Conservation (phyloP, 2,888 invertebrate genomes). For the Graphium colonna region DNA sequence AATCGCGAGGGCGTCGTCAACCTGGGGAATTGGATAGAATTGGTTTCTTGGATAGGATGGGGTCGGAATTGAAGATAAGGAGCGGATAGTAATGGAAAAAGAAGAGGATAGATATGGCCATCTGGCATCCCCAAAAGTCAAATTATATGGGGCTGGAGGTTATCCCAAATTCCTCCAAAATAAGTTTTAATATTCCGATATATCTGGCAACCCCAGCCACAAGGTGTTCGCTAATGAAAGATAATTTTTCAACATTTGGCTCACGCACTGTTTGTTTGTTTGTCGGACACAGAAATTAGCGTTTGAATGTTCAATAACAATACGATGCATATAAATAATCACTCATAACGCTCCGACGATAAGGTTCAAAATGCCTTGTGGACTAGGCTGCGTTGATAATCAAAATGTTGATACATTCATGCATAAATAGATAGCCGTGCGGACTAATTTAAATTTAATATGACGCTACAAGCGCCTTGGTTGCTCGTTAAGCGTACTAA, state of each 20-base stretch:
- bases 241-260: constrained; percentile 13
- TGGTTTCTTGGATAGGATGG: too few species aligned
- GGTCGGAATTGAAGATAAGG: too few species aligned
- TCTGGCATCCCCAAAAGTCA: too few species aligned
- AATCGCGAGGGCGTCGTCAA: too few species aligned
- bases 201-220: background rate
- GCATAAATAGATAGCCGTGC: background rate
- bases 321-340: too few species aligned
- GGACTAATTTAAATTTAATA: background rate
- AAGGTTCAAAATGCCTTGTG: background rate
- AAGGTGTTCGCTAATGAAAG: constrained; percentile 7
- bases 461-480: background rate
- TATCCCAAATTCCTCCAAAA: too few species aligned
- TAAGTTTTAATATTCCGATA: too few species aligned
- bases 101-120: too few species aligned
- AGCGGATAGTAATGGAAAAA: too few species aligned
- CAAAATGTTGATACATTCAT: background rate
- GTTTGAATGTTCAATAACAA: constrained; percentile 6
- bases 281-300: constrained; percentile 1
- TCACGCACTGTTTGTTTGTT: constrained; percentile 3
- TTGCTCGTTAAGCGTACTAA: background rate
- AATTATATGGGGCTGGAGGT: too few species aligned
- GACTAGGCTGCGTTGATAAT: background rate
- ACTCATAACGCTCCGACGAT: background rate
- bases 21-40: too few species aligned